Evolutionary conservation across 2,888 invertebrate genomes (phyloP).

Genomic region (Latheticus oryzae): DNA sequence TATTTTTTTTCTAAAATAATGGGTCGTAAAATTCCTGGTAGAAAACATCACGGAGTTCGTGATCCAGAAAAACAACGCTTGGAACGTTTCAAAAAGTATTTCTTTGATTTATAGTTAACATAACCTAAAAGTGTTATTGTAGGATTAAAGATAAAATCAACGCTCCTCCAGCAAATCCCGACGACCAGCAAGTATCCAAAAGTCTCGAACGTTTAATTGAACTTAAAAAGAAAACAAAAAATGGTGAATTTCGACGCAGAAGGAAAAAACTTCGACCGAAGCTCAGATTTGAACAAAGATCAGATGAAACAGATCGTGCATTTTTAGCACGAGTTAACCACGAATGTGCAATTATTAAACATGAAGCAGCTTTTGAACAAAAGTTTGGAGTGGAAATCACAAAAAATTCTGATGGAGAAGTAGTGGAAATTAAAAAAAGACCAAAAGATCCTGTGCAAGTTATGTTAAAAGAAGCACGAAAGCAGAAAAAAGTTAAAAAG

Average conservation of each 20-base stretch:
- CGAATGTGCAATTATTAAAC: constrained; percentile 72
- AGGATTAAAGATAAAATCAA: constrained; percentile 81
- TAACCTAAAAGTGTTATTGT: constrained; percentile 41
- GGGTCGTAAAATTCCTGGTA: constrained; percentile 84
- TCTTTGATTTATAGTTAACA: constrained; percentile 27
- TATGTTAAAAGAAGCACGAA: constrained; percentile 63
- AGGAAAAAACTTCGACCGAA: constrained; percentile 41
- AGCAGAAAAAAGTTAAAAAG: constrained; percentile 61
- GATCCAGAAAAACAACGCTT: constrained; percentile 81
- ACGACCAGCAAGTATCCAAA: constrained; percentile 80
- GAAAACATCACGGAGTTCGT: constrained; percentile 82
- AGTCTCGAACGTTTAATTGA: constrained; percentile 76
- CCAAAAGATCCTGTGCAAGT: constrained; percentile 69
- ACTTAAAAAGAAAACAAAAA: constrained; percentile 68
- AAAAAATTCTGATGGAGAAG: constrained; percentile 67
- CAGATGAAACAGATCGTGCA: constrained; percentile 72
- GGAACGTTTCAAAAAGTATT: constrained; percentile 73
- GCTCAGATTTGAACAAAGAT: constrained; percentile 68
- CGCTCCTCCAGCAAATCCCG: constrained; percentile 77
- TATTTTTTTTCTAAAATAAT: too few species aligned
- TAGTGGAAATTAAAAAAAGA: constrained; percentile 66
- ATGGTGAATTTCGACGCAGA: constrained; percentile 55
- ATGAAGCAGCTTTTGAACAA: constrained; percentile 72
- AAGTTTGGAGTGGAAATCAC: constrained; percentile 72
- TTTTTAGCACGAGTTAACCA: constrained; percentile 76